Evolutionary conservation across 1,140 invertebrate species (phyloP), one percentile per base, ranked within the genome.

Genomic region (Drosophila nasuta): DNA sequence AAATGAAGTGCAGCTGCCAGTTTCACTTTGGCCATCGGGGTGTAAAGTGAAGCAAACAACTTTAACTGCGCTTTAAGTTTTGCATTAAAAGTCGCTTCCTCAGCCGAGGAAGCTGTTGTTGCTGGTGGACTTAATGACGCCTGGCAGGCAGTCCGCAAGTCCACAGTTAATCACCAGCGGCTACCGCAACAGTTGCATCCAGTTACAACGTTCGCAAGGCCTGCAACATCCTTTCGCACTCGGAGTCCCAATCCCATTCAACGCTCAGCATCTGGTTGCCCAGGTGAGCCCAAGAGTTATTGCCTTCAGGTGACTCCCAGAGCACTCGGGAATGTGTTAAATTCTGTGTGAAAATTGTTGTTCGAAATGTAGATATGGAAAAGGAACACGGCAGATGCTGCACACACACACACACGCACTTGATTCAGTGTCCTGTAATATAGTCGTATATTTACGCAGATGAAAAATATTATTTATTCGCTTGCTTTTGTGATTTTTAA

Each of bases 1-100:
- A 87, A 87, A 87, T 87, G 87, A 87, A 87, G 83, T 87, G 83
- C 83, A 83, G 83, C 83, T 87, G 83, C 77, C 85, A 83, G 83
- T 77, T 80, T 83, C 67, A 73, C 77, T 89, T 77, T 71, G 52
- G 63, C 13, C 20, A 57, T 15, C 52, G 8, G 11, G 15, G 33
- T 3, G 45, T 11, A 41, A 15, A 56, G 73, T n/a, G 33, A 59
- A 45, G 68, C 57, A 81, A 81, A 81, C 82, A 78, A 74, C 83
- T 87, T 87, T 87, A 82, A 88, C 72, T 77, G 46, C 63, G 69
- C 77, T 80, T 87, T 83, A 89, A 88, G 80, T 76, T 82, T 75
- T 51, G 46, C 77, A 72, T 77, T 69, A 76, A 80, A 77, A 58
- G 46, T 45, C 33, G 56, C 43, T 66, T 78, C 52, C 51, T 56